These are phyloP conservation scores for Drosophila antonietae DNA, from an alignment of 2,888 invertebrate genomes.

Conservation along the genomic window DNA sequence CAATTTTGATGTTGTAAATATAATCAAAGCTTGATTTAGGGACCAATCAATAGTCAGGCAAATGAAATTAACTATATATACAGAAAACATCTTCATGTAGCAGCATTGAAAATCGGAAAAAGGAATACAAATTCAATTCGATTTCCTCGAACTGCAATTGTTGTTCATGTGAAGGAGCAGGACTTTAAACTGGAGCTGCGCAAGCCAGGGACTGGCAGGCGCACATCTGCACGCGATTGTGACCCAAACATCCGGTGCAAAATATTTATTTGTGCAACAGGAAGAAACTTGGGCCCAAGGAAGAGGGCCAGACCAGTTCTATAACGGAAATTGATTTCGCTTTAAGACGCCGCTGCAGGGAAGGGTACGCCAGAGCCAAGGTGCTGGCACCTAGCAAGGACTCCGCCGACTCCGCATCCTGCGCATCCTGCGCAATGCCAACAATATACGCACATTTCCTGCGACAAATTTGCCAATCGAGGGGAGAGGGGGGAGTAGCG, in stretches of 20 bases:
- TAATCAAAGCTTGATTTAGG: slow-evolving; percentile 1
- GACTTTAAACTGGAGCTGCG: slow-evolving; percentile 33
- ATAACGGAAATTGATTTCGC: slow-evolving; percentile 73
- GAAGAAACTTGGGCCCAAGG: slow-evolving; percentile 68
- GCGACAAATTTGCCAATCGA: slow-evolving; percentile 74
- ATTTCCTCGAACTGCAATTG: slow-evolving; percentile 25
- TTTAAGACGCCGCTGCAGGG: slow-evolving; percentile 52
- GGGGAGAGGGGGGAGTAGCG: not conserved
- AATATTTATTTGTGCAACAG: slow-evolving; percentile 79
- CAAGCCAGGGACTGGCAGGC: not conserved
- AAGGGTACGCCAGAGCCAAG: slow-evolving; percentile 16
- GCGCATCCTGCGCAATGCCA: slow-evolving; percentile 12
- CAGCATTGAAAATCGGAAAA: not conserved
- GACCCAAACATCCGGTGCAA: slow-evolving; percentile 76
- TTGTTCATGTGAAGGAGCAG: slow-evolving; percentile 21
- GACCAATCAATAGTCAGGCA: slow-evolving; percentile 5
- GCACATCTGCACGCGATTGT: slow-evolving; percentile 58
- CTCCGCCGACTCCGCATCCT: slow-evolving; percentile 7
- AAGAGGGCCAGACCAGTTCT: slow-evolving; percentile 56
- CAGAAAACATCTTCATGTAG: not conserved
- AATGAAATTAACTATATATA: slow-evolving; percentile 9
- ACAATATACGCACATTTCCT: slow-evolving; percentile 75
- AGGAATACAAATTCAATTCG: slow-evolving; percentile 18
- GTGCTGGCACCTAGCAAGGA: slow-evolving; percentile 31
- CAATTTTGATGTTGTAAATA: not conserved